Base-by-base conservation (phyloP, 2,888 invertebrate species). In the Phyto melanocephala region DNA sequence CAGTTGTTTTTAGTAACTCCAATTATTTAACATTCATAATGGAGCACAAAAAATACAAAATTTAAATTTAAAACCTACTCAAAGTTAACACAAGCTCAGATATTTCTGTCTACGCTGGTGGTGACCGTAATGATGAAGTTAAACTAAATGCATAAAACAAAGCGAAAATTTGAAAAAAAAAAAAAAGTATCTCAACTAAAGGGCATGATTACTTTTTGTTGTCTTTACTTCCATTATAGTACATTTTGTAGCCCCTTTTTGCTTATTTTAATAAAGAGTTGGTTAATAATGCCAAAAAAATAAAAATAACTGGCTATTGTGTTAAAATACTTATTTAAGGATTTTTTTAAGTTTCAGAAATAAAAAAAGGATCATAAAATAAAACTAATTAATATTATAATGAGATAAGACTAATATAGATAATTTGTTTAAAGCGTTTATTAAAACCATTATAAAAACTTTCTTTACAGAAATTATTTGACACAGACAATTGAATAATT, bases 151-250 rank as follows among this genome's bases (percentile, higher is more conserved):
- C 3, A 24, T 28, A 11, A 63, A 33, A 58, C 67, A 76, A 67
- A 67, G 17, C 58, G 47, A 50, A 68, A n/a, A n/a, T n/a, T n/a
- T n/a, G n/a, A n/a, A n/a, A 7, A 28, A 8, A 60, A 58, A n/a
- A 33, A 13, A 28, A 70, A 40, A 42, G 65, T 62, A 63, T 82
- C 56, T 70, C 70, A 20, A 52, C 70, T 77, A 74, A 47, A 71
- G 79, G 80, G 72, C 72, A 79, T 80, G 56, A 72, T 79, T 80
- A 80, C 63, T 67, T 81, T 80, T 35, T 75, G 13, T 28, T 60
- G 8, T 13, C 13, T 24, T 52, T 22, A 13, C 11, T 22, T 20
- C 6, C 10, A 22, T 60, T 60, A 8, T 60, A 40, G 20, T 40
- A 33, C 6, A 33, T 54, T 33, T 15, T 2, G 15, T 33, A 10